Conservation (phyloP, 64 coral and sea anemone genomes). For the Pocillopora verrucosa region DNA sequence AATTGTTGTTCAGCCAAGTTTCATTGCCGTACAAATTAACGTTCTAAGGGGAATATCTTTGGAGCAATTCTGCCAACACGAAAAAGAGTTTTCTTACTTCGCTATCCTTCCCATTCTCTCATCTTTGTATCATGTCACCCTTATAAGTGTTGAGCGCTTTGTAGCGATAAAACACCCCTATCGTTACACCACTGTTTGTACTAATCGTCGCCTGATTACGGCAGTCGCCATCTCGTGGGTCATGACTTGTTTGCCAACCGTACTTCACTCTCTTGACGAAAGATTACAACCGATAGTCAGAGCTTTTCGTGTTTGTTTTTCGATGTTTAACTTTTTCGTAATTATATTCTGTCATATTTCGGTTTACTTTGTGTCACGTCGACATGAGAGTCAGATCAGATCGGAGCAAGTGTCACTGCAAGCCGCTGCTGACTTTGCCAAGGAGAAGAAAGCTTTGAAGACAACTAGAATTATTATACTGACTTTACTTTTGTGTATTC, state of each 20-base stretch:
- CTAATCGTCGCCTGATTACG: neutral
- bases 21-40: neutral
- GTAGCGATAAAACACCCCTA: neutral
- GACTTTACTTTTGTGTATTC: neutral
- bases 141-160: neutral
- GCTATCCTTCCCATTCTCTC: neutral
- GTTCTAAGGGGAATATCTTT: neutral
- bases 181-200: neutral
- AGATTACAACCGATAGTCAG: neutral
- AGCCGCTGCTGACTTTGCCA: neutral
- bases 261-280: neutral
- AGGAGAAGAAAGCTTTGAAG: neutral
- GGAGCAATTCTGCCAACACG: neutral
- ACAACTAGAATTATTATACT: neutral
- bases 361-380: neutral
- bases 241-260: neutral
- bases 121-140: neutral
- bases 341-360: neutral
- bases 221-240: neutral
- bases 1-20: neutral
- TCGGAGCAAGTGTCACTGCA: neutral
- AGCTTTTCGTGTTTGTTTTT: neutral
- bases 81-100: neutral
- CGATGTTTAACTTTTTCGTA: neutral
- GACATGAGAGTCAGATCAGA: neutral